Percentiles rank a stretch among this genome's conserved stretches.
Evolutionary conservation across 2,888 invertebrate genomes (phyloP).

Genomic region (Atherix ibis): DNA sequence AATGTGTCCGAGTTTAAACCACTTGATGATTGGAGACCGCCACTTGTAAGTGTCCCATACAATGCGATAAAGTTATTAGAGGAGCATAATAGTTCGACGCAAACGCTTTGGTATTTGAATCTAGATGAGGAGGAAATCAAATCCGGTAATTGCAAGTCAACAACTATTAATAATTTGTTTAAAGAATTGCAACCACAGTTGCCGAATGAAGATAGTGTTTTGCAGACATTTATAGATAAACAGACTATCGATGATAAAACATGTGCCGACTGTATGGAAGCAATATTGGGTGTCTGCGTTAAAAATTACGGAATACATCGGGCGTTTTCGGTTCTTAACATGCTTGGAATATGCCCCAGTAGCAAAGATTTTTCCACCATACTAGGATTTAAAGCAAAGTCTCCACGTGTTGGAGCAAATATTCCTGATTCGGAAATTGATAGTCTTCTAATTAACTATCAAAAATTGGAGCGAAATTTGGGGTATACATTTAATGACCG

Average conservation of each 20-base stretch:
- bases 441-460: constrained; percentile 31
- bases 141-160: constrained; percentile 16
- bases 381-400: constrained; percentile 16
- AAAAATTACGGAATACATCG: constrained; percentile 33
- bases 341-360: constrained; percentile 44
- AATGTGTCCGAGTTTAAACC: constrained; percentile 50
- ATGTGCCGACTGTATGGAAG: constrained; percentile 66
- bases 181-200: too few relatives aligned
- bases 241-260: constrained; percentile 45
- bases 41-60: constrained; percentile 49
- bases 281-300: constrained; percentile 62
- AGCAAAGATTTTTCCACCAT: constrained; percentile 18
- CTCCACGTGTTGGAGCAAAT: constrained; percentile 24
- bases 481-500: constrained; percentile 68
- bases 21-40: constrained; percentile 57
- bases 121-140: constrained; percentile 33
- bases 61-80: constrained; percentile 24
- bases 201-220: neutral
- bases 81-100: constrained; percentile 26
- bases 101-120: constrained; percentile 34
- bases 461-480: constrained; percentile 44
- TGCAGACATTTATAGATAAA: constrained; percentile 27
- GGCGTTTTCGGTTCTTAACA: constrained; percentile 41
- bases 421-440: constrained; percentile 33
- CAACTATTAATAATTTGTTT: constrained; percentile 14